Evolutionary conservation across 2,888 invertebrate species (phyloP).

Genomic region (Drosophila borealis): DNA sequence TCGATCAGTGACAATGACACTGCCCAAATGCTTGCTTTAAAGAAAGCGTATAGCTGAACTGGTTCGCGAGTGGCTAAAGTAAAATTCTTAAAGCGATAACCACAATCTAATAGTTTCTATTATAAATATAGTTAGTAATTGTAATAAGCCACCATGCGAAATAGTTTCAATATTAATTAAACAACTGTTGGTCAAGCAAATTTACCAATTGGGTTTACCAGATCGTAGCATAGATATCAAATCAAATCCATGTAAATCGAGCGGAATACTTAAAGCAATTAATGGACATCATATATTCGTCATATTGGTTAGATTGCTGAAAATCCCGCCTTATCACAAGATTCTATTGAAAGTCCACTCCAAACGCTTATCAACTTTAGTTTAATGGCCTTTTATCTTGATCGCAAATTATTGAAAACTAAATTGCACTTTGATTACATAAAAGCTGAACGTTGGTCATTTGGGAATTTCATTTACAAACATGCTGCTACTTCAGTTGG

Average conservation of each 20-base stretch:
- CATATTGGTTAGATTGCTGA: constrained; percentile 3
- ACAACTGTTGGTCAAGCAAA: background rate
- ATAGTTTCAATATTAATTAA: background rate
- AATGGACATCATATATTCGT: constrained; percentile 29
- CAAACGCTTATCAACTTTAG: constrained; percentile 22
- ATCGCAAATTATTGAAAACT: constrained; percentile 19
- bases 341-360: constrained; percentile 7
- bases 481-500: constrained; percentile 63
- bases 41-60: constrained; percentile 78
- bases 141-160: constrained; percentile 24
- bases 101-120: constrained; percentile 1
- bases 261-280: constrained; percentile 1
- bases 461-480: constrained; percentile 52
- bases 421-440: constrained; percentile 4
- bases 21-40: constrained; percentile 78
- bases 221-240: background rate
- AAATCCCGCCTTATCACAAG: constrained; percentile 34
- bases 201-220: background rate
- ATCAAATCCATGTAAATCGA: background rate
- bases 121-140: constrained; percentile 5
- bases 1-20: constrained; percentile 78
- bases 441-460: constrained; percentile 23
- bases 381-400: constrained; percentile 9
- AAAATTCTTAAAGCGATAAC: constrained; percentile 10
- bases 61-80: constrained; percentile 78